Evolutionary conservation across 1,140 invertebrate species (phyloP).

Genomic region (Mizuhopecten yessoensis): DNA sequence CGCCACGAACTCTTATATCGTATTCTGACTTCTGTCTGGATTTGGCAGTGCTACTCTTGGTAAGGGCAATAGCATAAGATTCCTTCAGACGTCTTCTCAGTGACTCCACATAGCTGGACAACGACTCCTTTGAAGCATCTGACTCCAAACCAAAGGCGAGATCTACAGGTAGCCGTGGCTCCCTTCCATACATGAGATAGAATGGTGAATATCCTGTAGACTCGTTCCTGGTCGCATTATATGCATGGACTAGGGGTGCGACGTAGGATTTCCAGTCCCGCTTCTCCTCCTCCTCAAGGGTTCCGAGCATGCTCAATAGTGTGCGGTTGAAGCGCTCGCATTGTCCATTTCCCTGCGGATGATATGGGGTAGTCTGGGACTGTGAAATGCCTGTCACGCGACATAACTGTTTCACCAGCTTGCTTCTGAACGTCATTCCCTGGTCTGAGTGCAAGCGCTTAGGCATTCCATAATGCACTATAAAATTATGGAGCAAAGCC

Average conservation of each 20-base stretch:
- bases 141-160: no score
- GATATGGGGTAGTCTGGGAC: constrained; percentile 63
- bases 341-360: constrained; percentile 64
- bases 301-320: neutral
- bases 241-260: neutral
- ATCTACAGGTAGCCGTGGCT: neutral
- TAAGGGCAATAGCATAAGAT: no score
- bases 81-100: no score
- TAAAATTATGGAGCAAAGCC: constrained; percentile 64
- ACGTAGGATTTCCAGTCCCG: neutral
- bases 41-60: no score
- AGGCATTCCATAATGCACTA: constrained; percentile 58
- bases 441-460: constrained; percentile 64
- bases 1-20: no score
- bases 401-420: constrained; percentile 58
- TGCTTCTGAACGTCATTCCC: constrained; percentile 62
- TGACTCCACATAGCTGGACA: no score
- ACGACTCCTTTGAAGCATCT: no score
- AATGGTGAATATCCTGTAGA: neutral
- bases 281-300: neutral
- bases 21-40: no score
- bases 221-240: neutral
- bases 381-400: constrained; percentile 61
- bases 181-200: neutral
- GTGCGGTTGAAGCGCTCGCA: constrained; percentile 64